Evolutionary conservation across 2,888 invertebrate genomes (phyloP).

Genomic region (Saturnia pavonia): DNA sequence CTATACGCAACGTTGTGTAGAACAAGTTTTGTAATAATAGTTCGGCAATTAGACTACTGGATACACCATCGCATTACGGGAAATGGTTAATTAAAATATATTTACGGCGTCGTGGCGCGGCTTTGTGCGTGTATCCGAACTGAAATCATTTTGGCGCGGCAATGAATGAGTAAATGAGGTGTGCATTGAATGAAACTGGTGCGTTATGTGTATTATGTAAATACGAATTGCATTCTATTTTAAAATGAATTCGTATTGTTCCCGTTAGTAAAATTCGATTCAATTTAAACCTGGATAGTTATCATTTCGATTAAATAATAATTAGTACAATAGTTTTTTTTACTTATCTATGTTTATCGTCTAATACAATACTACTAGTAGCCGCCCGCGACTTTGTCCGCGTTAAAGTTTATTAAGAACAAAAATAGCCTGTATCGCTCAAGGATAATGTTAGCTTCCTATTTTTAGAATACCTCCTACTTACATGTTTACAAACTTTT

Average conservation of each 20-base stretch:
- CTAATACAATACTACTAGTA: too few relatives aligned
- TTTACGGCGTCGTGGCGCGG: slow-evolving; percentile 19
- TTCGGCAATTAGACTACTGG: slow-evolving; percentile 36
- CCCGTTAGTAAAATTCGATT: slow-evolving; percentile 1
- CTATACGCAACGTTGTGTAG: slow-evolving; percentile 22
- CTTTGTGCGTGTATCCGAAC: slow-evolving; percentile 37
- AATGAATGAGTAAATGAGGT: slow-evolving; percentile 31
- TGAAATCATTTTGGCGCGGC: slow-evolving; percentile 39
- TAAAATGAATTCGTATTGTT: slow-evolving; percentile 13
- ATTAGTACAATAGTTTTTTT: too few relatives aligned
- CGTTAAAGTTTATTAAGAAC: too few relatives aligned
- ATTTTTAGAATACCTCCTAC: too few relatives aligned
- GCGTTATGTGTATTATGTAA: slow-evolving; percentile 22
- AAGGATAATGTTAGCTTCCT: too few relatives aligned
- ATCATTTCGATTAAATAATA: slow-evolving; percentile 4
- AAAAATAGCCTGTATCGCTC: too few relatives aligned
- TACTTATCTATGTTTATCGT: too few relatives aligned
- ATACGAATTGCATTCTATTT: slow-evolving; percentile 16
- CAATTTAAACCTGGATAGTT: slow-evolving; percentile 11
- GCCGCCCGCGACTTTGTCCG: too few relatives aligned
- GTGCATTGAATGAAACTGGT: slow-evolving; percentile 27
- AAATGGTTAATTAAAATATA: slow-evolving; percentile 47
- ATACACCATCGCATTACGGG: slow-evolving; percentile 37
- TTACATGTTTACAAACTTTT: too few relatives aligned
- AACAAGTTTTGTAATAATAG: slow-evolving; percentile 35